These are phyloP conservation scores for Gallirallus australis DNA, from an alignment of 2,797 vertebrate genomes.

Conservation along the genomic window DNA sequence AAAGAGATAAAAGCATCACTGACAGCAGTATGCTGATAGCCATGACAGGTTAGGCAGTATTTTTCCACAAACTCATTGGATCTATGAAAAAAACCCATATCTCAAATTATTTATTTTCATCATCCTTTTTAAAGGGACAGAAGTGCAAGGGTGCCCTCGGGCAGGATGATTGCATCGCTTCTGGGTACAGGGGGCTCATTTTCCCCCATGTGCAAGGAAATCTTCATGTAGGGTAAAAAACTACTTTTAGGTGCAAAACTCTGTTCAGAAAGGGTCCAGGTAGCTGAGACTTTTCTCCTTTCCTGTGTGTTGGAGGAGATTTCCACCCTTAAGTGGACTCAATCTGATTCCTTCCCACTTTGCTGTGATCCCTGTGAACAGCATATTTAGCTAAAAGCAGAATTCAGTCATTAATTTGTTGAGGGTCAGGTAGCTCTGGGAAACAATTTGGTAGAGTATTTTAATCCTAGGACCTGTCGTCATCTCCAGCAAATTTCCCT, in stretches of 20 bases:
- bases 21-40: conserved; percentile 33
- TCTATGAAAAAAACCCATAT: neutral
- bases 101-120: neutral
- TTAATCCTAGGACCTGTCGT: neutral
- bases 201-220: fast-evolving
- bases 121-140: neutral
- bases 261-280: neutral
- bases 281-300: neutral
- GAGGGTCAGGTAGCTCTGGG: neutral
- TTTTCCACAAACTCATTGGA: conserved; percentile 4
- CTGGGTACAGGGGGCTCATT: neutral
- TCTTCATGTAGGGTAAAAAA: neutral
- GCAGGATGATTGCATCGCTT: neutral
- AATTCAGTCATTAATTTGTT: neutral
- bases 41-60: neutral
- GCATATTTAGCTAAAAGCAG: neutral
- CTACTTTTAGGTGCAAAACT: neutral
- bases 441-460: neutral
- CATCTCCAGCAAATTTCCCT: neutral
- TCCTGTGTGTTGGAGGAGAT: neutral
- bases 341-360: neutral
- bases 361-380: fast-evolving
- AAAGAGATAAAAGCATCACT: conserved; percentile 41
- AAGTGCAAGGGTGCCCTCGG: neutral
- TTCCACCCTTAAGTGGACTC: neutral